Evolutionary conservation across 1,140 invertebrate species (phyloP).

Genomic region (Ostrea denselamellosa): DNA sequence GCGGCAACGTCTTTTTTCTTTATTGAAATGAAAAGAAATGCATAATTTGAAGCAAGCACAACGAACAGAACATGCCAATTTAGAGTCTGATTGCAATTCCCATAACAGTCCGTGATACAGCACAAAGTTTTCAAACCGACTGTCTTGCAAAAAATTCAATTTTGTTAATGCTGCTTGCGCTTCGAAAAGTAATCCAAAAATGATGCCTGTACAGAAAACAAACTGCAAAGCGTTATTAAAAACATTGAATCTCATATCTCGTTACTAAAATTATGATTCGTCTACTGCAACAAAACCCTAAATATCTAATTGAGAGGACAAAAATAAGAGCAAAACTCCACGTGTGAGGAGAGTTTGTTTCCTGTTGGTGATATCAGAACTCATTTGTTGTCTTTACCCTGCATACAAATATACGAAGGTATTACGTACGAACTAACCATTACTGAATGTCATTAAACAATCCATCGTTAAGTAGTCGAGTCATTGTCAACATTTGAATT

Average conservation of each 20-base stretch:
- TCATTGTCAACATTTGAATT: no score
- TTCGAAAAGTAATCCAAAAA: neutral
- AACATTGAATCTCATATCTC: neutral
- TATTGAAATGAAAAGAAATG: conserved; percentile 6
- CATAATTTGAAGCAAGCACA: neutral
- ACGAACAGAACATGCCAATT: neutral
- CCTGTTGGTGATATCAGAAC: no score
- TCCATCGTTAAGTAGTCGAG: no score
- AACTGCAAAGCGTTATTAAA: neutral
- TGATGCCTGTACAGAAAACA: neutral
- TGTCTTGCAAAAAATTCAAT: neutral
- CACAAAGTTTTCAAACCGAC: neutral
- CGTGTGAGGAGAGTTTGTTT: no score
- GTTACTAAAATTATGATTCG: no score
- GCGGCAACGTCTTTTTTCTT: neutral
- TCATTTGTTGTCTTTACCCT: no score
- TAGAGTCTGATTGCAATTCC: neutral
- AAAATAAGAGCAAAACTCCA: no score
- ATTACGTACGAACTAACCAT: no score
- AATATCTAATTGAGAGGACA: no score
- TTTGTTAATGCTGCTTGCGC: neutral
- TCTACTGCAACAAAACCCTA: no score
- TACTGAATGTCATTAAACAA: no score
- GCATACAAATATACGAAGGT: no score
- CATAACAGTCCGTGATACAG: neutral